These are phyloP conservation scores for Meandrina meandrites DNA, from an alignment of 92 coral and sea anemone species.

Conservation along the genomic window DNA sequence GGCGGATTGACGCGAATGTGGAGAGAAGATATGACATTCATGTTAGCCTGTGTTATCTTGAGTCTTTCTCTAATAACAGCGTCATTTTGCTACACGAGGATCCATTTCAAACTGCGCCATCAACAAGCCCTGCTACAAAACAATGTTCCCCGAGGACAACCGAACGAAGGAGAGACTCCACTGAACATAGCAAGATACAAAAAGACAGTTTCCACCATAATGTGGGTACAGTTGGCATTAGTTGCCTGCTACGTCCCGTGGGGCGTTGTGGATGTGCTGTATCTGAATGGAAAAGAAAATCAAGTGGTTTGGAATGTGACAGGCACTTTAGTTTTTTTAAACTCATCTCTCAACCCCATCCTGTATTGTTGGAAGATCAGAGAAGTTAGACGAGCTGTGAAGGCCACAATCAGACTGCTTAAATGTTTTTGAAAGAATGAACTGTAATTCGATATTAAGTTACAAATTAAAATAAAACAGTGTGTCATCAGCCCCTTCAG, in stretches of 20 bases:
- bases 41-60: no score
- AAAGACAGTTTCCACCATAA: background rate
- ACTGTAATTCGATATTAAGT: no score
- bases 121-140: background rate
- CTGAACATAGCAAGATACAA: background rate
- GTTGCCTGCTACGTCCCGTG: no score
- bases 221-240: background rate
- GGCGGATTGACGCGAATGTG: no score
- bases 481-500: no score
- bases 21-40: no score
- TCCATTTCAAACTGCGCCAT: background rate
- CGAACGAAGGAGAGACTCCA: background rate
- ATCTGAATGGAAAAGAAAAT: no score
- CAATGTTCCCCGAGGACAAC: background rate
- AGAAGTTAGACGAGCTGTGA: background rate
- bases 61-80: no score
- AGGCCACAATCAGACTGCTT: background rate
- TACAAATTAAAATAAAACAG: background rate
- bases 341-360: background rate
- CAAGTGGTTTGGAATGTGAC: no score
- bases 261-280: no score
- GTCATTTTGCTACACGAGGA: background rate
- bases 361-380: background rate
- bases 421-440: background rate
- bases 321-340: background rate